Conservation (phyloP, 2,113 vertebrate genomes). For the Mesitornis unicolor region DNA sequence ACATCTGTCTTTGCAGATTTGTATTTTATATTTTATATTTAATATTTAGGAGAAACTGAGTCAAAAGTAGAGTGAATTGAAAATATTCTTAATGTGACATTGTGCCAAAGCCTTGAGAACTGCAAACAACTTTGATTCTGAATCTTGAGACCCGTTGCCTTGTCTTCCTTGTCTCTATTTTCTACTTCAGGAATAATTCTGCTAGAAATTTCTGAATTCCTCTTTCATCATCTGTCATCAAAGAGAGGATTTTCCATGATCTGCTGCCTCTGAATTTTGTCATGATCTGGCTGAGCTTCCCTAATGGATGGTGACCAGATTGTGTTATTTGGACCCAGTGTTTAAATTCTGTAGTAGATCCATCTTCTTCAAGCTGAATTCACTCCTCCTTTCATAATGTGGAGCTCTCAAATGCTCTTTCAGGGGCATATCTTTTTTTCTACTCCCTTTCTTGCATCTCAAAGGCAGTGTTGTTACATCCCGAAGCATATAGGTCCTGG, state of each 20-base stretch:
- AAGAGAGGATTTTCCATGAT: slow-evolving; percentile 30
- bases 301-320: not conserved
- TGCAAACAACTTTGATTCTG: not conserved
- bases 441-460: not conserved
- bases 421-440: not conserved
- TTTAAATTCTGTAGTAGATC: not conserved
- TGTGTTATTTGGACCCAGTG: not conserved
- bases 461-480: not conserved
- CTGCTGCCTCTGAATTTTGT: slow-evolving; percentile 22
- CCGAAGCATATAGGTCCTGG: not conserved
- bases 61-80: not conserved
- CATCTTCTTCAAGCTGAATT: not conserved
- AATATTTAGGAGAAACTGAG: not conserved
- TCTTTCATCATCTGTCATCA: slow-evolving; percentile 51
- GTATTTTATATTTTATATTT: not conserved
- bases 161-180: not conserved
- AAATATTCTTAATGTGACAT: not conserved
- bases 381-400: not conserved
- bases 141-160: not conserved
- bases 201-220: not conserved
- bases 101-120: not conserved
- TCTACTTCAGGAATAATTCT: not conserved
- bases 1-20: not conserved
- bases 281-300: not conserved
- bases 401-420: not conserved